phyloP scores from a whole-genome alignment of 2,888 invertebrate genomes.

The Keiferia lycopersicella region DNA sequence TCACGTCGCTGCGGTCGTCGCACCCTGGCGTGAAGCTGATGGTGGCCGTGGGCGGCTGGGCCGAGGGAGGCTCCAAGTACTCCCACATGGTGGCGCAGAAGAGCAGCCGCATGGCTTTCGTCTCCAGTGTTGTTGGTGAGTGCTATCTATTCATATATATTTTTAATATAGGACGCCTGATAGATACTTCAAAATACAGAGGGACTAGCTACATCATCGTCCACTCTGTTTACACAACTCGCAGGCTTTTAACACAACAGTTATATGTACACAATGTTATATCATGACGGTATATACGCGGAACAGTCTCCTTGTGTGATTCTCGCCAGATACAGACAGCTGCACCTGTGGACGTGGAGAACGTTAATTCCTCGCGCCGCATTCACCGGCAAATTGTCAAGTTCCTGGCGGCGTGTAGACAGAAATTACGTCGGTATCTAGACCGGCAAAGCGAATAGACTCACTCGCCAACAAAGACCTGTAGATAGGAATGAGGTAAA shows the following conservation, averaged over 20 bases:
- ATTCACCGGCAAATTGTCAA: constrained; percentile 12
- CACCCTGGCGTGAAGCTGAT: constrained; percentile 88
- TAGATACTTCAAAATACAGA: not conserved
- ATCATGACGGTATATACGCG: too few relatives aligned
- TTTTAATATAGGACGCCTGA: not conserved
- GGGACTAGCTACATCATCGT: too few relatives aligned
- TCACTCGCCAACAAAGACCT: not conserved
- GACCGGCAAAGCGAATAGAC: constrained; percentile 3
- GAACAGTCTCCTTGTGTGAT: too few relatives aligned
- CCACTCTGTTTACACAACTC: too few relatives aligned
- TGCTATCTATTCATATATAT: constrained; percentile 25
- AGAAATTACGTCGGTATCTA: constrained; percentile 7
- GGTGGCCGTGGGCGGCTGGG: constrained; percentile 95
- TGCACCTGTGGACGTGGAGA: too few relatives aligned
- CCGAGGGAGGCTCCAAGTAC: constrained; percentile 93
- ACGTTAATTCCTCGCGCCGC: constrained; percentile 1
- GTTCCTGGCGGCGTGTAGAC: constrained; percentile 9
- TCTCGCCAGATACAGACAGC: too few relatives aligned
- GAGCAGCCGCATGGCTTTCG: constrained; percentile 85
- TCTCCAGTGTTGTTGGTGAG: constrained; percentile 88
- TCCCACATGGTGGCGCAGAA: constrained; percentile 89
- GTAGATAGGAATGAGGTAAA: too few relatives aligned
- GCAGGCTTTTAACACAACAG: too few relatives aligned
- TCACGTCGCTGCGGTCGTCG: constrained; percentile 85
- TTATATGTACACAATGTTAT: too few relatives aligned